Evolutionary conservation across 92 coral and sea anemone species (phyloP), one percentile per base, ranked within the genome.

Genomic region (Paramuricea clavata): DNA sequence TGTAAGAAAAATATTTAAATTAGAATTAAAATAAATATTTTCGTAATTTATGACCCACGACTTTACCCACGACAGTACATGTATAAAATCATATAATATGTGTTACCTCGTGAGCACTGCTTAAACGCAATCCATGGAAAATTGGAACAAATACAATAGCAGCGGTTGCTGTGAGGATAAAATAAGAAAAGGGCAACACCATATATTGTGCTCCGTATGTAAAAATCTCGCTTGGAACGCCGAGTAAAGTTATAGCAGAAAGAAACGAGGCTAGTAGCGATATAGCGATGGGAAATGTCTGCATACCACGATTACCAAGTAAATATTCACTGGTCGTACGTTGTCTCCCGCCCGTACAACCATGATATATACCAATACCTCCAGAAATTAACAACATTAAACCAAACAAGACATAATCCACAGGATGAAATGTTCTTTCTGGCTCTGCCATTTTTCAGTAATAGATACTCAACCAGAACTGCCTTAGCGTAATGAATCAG

Each of bases 91-190:
- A n/a, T n/a, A n/a, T n/a, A n/a, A n/a, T n/a, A n/a, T n/a, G n/a
- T n/a, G 90, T 76, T 22, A 93, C 97, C 97, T 94, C 97, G 50
- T 94, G 93, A 23, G 93, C 97, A 82, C 97, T n/a, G n/a, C n/a
- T n/a, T n/a, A n/a, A n/a, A n/a, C n/a, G n/a, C n/a, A n/a, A n/a
- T n/a, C n/a, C n/a, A n/a, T n/a, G n/a, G n/a, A n/a, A n/a, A n/a
- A n/a, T n/a, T n/a, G n/a, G n/a, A n/a, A n/a, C n/a, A n/a, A n/a
- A n/a, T n/a, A n/a, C n/a, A n/a, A n/a, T n/a, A n/a, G n/a, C n/a
- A n/a, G n/a, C n/a, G n/a, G n/a, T 78, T 11, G 75, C 82, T 41
- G 95, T 92, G 41, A 92, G 93, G 21, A 90, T 81, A 41, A 94
- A 85, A 69, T 94, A 94, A 21, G 97, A 94, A 25, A 94, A 8